Evolutionary conservation across 2,888 invertebrate species (phyloP).

Genomic region (Luffia ferchaultella): DNA sequence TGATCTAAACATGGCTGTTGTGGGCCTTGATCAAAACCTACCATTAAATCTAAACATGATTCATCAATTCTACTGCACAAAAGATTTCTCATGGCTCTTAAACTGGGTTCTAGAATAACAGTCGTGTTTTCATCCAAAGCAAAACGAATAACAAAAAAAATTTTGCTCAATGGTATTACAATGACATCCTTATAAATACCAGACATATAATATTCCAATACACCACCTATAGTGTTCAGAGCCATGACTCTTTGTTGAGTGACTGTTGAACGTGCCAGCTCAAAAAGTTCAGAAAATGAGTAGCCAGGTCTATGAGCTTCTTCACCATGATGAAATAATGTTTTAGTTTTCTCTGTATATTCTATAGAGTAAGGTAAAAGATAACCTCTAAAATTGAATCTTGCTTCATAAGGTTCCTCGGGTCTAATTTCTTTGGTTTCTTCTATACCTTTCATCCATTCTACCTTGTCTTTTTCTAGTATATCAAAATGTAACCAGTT

Average conservation of each 20-base stretch:
- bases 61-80: constrained; percentile 84
- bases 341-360: constrained; percentile 59
- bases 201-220: constrained; percentile 73
- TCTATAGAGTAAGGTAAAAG: constrained; percentile 76
- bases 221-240: constrained; percentile 80
- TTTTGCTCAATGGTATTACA: constrained; percentile 78
- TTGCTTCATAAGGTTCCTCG: constrained; percentile 76
- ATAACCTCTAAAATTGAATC: constrained; percentile 85
- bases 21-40: constrained; percentile 71
- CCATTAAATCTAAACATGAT: constrained; percentile 72
- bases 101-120: constrained; percentile 76
- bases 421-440: constrained; percentile 63
- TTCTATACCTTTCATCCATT: constrained; percentile 82
- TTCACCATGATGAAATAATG: constrained; percentile 91
- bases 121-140: constrained; percentile 85
- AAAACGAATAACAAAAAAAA: constrained; percentile 82
- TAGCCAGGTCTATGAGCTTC: constrained; percentile 93
- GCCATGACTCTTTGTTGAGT: constrained; percentile 86
- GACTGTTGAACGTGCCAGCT: constrained; percentile 78
- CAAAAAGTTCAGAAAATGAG: constrained; percentile 86
- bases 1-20: constrained; percentile 68
- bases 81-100: constrained; percentile 78
- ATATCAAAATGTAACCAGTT: constrained; percentile 87
- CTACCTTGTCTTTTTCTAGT: constrained; percentile 86
- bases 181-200: constrained; percentile 82